phyloP scores from a whole-genome alignment of 1,140 invertebrate genomes.

The Magallana gigas region DNA sequence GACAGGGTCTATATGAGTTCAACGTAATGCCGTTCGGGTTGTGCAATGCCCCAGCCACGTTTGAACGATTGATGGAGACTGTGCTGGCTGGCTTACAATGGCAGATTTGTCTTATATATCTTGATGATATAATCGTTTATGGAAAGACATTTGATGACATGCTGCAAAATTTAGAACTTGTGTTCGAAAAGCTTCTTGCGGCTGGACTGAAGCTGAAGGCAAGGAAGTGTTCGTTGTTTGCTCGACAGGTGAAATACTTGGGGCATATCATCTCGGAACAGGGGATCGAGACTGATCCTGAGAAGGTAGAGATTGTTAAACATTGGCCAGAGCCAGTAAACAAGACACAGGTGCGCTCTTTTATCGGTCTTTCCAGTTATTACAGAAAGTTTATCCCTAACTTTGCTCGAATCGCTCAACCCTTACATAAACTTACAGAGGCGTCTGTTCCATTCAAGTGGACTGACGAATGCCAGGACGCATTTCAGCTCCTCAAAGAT shows the following conservation, averaged over 20 bases:
- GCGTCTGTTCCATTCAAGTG: constrained; percentile 12
- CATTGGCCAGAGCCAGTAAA: not conserved
- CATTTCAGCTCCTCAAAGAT: constrained; percentile 62
- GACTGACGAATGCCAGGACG: constrained; percentile 7
- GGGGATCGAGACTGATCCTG: not conserved
- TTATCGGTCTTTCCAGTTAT: constrained; percentile 13
- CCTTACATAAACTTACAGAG: constrained; percentile 26
- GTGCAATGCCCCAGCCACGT: not conserved
- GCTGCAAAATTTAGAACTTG: constrained; percentile 22
- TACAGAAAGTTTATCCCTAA: constrained; percentile 18
- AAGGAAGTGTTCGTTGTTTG: constrained; percentile 46
- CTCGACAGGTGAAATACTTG: not conserved
- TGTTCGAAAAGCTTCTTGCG: constrained; percentile 34
- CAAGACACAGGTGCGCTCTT: not conserved
- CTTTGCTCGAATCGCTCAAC: not conserved
- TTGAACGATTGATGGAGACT: not conserved
- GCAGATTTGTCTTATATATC: constrained; percentile 36
- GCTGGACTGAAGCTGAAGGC: constrained; percentile 46
- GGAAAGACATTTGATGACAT: constrained; percentile 40
- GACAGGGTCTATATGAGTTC: constrained; percentile 48
- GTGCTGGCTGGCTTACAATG: constrained; percentile 5
- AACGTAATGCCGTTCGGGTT: constrained; percentile 48
- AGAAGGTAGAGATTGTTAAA: not conserved
- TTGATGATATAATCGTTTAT: constrained; percentile 52
- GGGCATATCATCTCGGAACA: not conserved